Percentiles rank a stretch among this genome's conserved stretches.
phyloP scores from a whole-genome alignment of 2,113 vertebrate species.

The Azemiops feae region DNA sequence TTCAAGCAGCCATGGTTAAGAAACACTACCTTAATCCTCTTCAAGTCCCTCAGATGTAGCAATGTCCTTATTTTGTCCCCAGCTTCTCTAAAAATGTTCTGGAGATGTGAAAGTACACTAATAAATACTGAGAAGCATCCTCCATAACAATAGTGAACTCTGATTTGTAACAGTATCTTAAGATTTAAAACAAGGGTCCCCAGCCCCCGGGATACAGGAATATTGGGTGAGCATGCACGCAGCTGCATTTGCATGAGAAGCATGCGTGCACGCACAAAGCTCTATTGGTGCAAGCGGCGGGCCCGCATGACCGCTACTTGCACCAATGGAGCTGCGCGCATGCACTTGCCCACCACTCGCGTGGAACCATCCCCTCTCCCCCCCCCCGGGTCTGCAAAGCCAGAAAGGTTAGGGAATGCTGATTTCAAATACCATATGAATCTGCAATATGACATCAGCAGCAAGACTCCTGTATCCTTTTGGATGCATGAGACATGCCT shows the following conservation, averaged over 20 bases:
- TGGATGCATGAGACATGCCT: neutral
- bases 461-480: neutral
- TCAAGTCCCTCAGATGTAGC: no score
- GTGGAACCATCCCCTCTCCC: neutral
- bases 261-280: fast-evolving
- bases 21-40: neutral
- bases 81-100: neutral
- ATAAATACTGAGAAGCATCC: neutral
- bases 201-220: no score
- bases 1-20: no score
- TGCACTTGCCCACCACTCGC: neutral
- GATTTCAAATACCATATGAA: neutral
- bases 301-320: neutral
- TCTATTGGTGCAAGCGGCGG: neutral
- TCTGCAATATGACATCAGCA: fast-evolving
- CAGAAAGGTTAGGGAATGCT: neutral
- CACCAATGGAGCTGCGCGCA: neutral
- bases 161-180: neutral
- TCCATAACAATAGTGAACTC: neutral
- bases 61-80: no score
- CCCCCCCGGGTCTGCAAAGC: neutral
- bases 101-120: neutral
- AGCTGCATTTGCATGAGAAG: neutral
- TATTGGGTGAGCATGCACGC: no score
- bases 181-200: no score